Conservation (phyloP, 2,888 invertebrate genomes). For the Atethmia centrago region DNA sequence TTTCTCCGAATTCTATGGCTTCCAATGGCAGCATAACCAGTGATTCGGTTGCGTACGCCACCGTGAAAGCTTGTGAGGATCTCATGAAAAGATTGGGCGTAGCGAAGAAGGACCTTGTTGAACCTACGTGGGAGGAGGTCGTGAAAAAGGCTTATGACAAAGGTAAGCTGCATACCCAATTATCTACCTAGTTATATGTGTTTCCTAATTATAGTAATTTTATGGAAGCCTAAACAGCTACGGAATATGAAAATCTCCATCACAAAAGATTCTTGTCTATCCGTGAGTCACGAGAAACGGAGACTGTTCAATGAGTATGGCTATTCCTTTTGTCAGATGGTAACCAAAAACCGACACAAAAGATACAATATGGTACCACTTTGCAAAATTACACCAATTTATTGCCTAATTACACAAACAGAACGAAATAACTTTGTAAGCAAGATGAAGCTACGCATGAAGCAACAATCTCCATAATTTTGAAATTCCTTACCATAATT, state of each 20-base stretch:
- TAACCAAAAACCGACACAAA: background rate
- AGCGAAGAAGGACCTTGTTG: constrained; percentile 78
- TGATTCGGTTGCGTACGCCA: constrained; percentile 92
- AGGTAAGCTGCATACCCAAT: constrained; percentile 67
- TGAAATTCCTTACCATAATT: background rate
- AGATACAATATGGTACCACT: background rate
- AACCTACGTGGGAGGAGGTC: constrained; percentile 89
- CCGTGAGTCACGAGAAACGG: background rate
- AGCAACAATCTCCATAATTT: background rate
- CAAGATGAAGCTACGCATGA: background rate
- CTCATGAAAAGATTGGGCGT: constrained; percentile 85
- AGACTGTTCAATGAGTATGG: background rate
- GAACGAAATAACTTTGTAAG: no score
- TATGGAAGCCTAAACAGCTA: background rate
- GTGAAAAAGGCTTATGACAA: constrained; percentile 86
- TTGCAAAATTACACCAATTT: no score
- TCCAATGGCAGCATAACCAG: constrained; percentile 94
- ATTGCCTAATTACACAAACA: no score
- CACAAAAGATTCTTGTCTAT: background rate
- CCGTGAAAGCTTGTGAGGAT: constrained; percentile 88
- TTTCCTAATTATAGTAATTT: background rate
- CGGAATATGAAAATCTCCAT: background rate
- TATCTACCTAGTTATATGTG: background rate
- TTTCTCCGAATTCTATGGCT: constrained; percentile 92
- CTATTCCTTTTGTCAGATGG: background rate